Conservation (phyloP, 2,888 invertebrate species). For the Sminthurides aquaticus region DNA sequence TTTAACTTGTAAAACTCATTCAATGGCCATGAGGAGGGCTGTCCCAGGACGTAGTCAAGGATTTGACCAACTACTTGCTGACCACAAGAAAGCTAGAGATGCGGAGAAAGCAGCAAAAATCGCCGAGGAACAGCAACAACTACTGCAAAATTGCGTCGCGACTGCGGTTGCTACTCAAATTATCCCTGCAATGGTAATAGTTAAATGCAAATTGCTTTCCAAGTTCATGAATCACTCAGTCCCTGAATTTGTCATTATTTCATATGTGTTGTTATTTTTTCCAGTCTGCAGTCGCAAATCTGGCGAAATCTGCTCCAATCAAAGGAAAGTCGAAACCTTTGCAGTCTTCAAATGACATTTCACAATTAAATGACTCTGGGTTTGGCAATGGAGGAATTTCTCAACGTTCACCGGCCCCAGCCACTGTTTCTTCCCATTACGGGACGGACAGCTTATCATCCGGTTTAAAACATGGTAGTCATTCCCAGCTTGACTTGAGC, state of each 20-base stretch:
- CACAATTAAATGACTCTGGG: too few relatives aligned
- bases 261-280: too few relatives aligned
- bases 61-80: slow-evolving; percentile 66
- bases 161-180: too few relatives aligned
- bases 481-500: background rate
- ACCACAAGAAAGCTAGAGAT: slow-evolving; percentile 63
- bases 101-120: slow-evolving; percentile 41
- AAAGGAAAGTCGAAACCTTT: background rate
- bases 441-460: too few relatives aligned
- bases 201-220: too few relatives aligned
- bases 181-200: background rate
- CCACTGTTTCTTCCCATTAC: too few relatives aligned
- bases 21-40: slow-evolving; percentile 61
- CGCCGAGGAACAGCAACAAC: slow-evolving; percentile 10
- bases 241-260: too few relatives aligned
- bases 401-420: background rate
- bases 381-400: background rate
- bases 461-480: background rate
- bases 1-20: slow-evolving; percentile 59
- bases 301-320: background rate
- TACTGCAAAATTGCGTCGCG: too few relatives aligned
- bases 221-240: too few relatives aligned
- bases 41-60: slow-evolving; percentile 64
- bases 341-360: background rate
- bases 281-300: background rate